A percentile compares a stretch with the other conserved stretches of the same genome.
These are phyloP conservation scores for Chromoteleia sp. DNA, from an alignment of 2,888 invertebrate species.

Conservation along the genomic window DNA sequence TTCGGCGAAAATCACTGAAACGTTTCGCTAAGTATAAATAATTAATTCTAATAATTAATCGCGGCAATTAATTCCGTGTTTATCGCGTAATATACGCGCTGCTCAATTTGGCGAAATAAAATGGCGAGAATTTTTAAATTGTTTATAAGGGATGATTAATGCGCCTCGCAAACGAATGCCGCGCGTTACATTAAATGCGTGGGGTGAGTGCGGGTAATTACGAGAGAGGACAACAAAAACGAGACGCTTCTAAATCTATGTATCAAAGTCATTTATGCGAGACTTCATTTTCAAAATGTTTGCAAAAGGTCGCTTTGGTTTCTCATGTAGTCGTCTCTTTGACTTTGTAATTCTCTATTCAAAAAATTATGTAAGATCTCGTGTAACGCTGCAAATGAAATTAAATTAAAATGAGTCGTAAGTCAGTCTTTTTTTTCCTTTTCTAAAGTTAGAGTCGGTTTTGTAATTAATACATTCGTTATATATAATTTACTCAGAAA, in stretches of 20 bases:
- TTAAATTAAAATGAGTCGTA: constrained; percentile 15
- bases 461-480: no score
- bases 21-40: constrained; percentile 48
- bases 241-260: constrained; percentile 30
- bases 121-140: constrained; percentile 30
- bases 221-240: constrained; percentile 39
- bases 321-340: constrained; percentile 27
- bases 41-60: constrained; percentile 52
- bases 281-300: constrained; percentile 28
- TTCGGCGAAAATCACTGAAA: constrained; percentile 53
- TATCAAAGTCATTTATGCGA: constrained; percentile 42
- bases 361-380: constrained; percentile 2
- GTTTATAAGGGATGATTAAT: constrained; percentile 46
- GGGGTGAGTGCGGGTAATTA: constrained; percentile 37
- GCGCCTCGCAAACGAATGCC: constrained; percentile 27
- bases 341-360: constrained; percentile 5
- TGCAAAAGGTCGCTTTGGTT: constrained; percentile 1
- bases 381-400: constrained; percentile 11
- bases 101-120: constrained; percentile 21
- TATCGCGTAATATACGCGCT: not conserved
- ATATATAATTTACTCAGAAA: no score
- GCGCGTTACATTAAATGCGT: constrained; percentile 19
- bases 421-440: no score
- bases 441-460: no score
- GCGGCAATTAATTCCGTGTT: constrained; percentile 32